A percentile compares a stretch with the other conserved stretches of the same genome.
Evolutionary conservation across 2,113 vertebrate species (phyloP).

Genomic region (Zosterops japonicus): DNA sequence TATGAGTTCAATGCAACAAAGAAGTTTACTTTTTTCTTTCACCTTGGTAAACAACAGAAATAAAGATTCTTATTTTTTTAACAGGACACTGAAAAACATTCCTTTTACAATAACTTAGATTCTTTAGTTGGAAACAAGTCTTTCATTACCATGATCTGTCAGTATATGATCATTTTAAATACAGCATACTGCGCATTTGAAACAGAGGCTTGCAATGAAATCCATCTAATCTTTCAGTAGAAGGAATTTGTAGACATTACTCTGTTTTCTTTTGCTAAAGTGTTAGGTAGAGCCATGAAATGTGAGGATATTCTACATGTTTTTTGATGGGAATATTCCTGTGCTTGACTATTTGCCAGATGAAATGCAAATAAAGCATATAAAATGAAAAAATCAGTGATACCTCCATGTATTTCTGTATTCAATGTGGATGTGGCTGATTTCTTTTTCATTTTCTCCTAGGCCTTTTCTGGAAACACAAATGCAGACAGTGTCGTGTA

Average conservation of each 20-base stretch:
- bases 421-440: neutral
- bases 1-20: neutral
- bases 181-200: neutral
- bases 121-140: neutral
- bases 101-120: neutral
- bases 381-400: neutral
- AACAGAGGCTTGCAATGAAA: neutral
- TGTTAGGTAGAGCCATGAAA: neutral
- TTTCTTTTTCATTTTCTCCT: slow-evolving; percentile 14
- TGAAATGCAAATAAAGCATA: neutral
- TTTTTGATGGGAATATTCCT: neutral
- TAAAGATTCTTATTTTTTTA: neutral
- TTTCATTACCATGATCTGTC: neutral
- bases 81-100: neutral
- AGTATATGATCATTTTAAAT: neutral
- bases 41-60: neutral
- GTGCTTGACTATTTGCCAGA: neutral
- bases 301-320: neutral
- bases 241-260: neutral
- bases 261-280: neutral
- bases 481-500: slow-evolving; percentile 87
- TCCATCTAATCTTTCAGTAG: neutral
- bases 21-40: neutral
- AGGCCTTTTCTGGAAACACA: slow-evolving; percentile 85
- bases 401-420: neutral